Base-by-base conservation (phyloP, 2,113 vertebrate genomes). In the Osmerus eperlanus region DNA sequence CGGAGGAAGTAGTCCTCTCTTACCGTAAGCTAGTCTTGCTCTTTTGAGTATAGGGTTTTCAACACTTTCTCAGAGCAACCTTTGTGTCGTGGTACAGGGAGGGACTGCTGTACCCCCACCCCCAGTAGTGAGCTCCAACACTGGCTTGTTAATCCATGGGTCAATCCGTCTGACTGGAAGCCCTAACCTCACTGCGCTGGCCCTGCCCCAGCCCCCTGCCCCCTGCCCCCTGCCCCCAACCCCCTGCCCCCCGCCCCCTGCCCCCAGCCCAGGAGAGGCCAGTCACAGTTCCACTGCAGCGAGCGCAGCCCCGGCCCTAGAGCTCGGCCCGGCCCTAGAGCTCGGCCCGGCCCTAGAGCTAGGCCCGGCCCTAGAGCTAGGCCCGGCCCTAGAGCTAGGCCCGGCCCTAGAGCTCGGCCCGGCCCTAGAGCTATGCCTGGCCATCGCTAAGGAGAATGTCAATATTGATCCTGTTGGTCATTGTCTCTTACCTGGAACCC, bases 391-490 rank as follows among this genome's bases (percentile, higher is more conserved):
- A 5, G 76, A 85, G 65, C 32, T 77, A 74, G 23, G n/a, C 7
- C 32, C 32, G 21, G 84, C 79, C 85, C 83, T 85, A 5, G 76
- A 85, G 65, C 32, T 77, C 74, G 23, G 23, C 23, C 23, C 23
- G 1, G 71, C 75, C 77, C 9, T 47, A 11, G 70, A 81, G 87
- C 82, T 84, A 87, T 83, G 87, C 85, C 73, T 11, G 77, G 76
- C 78, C 81, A 88, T 90, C 84, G 70, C 89, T 85, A 87, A 82
- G 85, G 88, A 89, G 86, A 91, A 88, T 84, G 86, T 92, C 88
- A 92, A 90, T 93, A 92, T 91, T 91, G 91, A 91, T 90, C 83
- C 70, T 85, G 80, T 79, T 90, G 87, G 86, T 85, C 78, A 83
- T 85, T 87, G 83, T 90, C 77, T 85, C 78, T 77, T 90, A 86